These are phyloP conservation scores for Mermis nigrescens DNA, from an alignment of 2,888 invertebrate species.

Conservation along the genomic window DNA sequence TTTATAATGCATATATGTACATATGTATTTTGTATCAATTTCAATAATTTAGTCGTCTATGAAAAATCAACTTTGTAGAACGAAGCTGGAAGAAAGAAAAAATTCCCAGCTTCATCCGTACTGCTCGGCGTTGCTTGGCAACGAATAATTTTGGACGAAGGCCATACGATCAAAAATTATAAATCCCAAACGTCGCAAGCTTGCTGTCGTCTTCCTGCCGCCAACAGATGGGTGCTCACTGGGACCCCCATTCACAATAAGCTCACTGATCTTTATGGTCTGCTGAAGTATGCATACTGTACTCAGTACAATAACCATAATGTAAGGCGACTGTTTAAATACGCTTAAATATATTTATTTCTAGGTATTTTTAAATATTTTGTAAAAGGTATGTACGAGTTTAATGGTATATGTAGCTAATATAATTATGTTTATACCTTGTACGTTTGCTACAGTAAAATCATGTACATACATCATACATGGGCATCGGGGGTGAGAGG, in stretches of 20 bases:
- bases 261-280: slow-evolving; percentile 45
- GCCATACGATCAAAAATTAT: slow-evolving; percentile 70
- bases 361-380: not conserved
- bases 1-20: no score
- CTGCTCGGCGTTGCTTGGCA: slow-evolving; percentile 54
- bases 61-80: no score
- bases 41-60: no score
- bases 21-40: no score
- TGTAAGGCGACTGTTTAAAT: not conserved
- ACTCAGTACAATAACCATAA: not conserved
- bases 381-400: not conserved
- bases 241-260: slow-evolving; percentile 87
- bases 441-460: no score
- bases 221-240: slow-evolving; percentile 58
- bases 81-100: not conserved
- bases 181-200: slow-evolving; percentile 54
- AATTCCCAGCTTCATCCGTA: slow-evolving; percentile 5
- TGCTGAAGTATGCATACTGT: slow-evolving; percentile 29
- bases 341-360: not conserved
- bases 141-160: slow-evolving; percentile 75
- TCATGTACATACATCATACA: no score
- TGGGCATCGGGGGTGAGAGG: no score
- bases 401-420: no score
- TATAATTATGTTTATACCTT: no score
- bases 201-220: slow-evolving; percentile 45